Conservation (phyloP, 2,888 invertebrate species). For the Rhingia rostrata region DNA sequence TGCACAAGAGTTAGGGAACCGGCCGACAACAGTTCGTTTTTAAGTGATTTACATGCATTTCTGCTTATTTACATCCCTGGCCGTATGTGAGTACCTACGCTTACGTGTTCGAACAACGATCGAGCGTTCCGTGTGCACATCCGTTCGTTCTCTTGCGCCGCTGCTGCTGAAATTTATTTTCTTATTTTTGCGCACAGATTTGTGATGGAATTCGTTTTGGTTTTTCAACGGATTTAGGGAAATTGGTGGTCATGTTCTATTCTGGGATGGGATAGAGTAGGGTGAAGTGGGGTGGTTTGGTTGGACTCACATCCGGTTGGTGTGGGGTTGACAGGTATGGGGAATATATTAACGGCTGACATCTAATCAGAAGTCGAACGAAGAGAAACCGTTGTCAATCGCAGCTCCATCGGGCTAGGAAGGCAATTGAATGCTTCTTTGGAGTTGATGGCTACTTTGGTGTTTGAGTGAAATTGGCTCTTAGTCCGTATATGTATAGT, state of each 20-base stretch:
- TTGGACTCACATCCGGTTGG: background rate
- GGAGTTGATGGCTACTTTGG: too few relatives aligned
- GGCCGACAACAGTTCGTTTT: constrained; percentile 70
- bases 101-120: constrained; percentile 60
- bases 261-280: constrained; percentile 8
- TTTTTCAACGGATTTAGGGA: constrained; percentile 30
- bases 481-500: too few relatives aligned
- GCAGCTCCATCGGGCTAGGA: too few relatives aligned
- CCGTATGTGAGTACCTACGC: constrained; percentile 54
- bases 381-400: too few relatives aligned
- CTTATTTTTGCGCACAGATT: constrained; percentile 20
- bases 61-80: constrained; percentile 70
- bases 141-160: constrained; percentile 25
- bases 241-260: constrained; percentile 6
- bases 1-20: constrained; percentile 38
- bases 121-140: constrained; percentile 36
- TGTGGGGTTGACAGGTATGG: background rate
- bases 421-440: too few relatives aligned
- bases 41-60: constrained; percentile 74
- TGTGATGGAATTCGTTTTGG: constrained; percentile 20
- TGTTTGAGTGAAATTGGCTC: too few relatives aligned
- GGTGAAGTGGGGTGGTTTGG: constrained; percentile 13
- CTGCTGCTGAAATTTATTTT: constrained; percentile 34
- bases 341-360: background rate
- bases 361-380: too few relatives aligned